phyloP scores from a whole-genome alignment of 2,888 invertebrate species.

The Griposia aprilina region DNA sequence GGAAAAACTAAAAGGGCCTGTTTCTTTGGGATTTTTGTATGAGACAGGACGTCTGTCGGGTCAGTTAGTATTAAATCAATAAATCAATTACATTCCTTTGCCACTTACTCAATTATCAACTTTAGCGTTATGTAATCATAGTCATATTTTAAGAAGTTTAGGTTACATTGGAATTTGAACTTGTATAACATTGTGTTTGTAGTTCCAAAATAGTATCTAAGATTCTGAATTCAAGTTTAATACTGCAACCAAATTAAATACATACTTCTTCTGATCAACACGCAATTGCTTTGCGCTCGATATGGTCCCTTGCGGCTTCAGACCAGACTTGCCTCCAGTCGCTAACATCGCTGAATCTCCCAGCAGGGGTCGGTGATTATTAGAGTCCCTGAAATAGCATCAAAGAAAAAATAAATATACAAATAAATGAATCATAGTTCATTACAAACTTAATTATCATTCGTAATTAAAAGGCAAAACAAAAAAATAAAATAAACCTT shows the following conservation, averaged over 20 bases:
- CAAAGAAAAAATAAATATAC: neutral
- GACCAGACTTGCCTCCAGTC: conserved; percentile 93
- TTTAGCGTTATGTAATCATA: neutral
- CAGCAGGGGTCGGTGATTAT: conserved; percentile 96
- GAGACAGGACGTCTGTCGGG: neutral
- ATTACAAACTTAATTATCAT: neutral
- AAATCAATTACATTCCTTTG: neutral
- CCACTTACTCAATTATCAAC: neutral
- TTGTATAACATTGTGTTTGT: neutral
- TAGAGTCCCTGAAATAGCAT: conserved; percentile 94
- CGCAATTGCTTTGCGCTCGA: conserved; percentile 97
- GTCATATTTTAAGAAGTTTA: neutral
- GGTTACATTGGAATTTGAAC: neutral
- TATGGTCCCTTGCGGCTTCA: conserved; percentile 96
- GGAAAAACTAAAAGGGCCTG: neutral
- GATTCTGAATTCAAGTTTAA: conserved; percentile 42
- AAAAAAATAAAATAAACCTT: conserved; percentile 62
- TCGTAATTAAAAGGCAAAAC: conserved; percentile 17
- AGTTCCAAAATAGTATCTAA: conserved; percentile 9
- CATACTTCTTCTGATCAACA: conserved; percentile 97
- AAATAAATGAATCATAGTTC: neutral
- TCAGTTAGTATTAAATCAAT: neutral
- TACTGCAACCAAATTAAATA: conserved; percentile 47
- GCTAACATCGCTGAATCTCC: conserved; percentile 98
- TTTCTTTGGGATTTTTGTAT: neutral